Evolutionary conservation across 2,113 vertebrate genomes (phyloP).

Genomic region (Naja naja): DNA sequence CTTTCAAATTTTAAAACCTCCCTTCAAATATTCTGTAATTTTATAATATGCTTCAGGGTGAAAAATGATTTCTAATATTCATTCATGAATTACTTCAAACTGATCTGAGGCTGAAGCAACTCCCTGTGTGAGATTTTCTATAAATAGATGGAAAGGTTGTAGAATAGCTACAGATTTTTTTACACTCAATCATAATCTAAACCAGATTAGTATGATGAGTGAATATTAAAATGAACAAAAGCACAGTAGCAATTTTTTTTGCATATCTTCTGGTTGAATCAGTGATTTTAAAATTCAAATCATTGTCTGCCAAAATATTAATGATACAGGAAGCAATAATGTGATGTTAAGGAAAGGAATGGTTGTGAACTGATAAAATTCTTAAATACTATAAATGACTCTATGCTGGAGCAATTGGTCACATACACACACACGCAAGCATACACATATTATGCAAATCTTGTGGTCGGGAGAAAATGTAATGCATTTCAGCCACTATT

Average conservation of each 20-base stretch:
- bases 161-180: background rate
- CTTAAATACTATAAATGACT: background rate
- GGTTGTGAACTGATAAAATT: background rate
- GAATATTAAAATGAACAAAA: slow-evolving; percentile 14
- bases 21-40: slow-evolving; percentile 5
- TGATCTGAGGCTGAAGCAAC: background rate
- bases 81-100: background rate
- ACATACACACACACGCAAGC: too few relatives aligned
- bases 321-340: background rate
- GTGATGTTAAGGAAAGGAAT: background rate
- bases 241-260: background rate
- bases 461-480: background rate
- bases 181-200: background rate
- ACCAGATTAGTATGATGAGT: slow-evolving; percentile 9
- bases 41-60: background rate
- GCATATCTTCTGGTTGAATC: slow-evolving; percentile 7
- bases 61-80: slow-evolving; percentile 9
- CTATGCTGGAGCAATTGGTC: background rate
- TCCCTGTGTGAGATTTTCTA: slow-evolving; percentile 3
- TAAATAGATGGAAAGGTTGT: background rate
- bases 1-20: background rate
- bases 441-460: too few relatives aligned
- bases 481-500: background rate
- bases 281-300: slow-evolving; percentile 4
- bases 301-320: slow-evolving; percentile 2